Percentiles rank a stretch among this genome's conserved stretches.
phyloP scores from a whole-genome alignment of 2,888 invertebrate species.

The Leptinotarsa peninsularis region DNA sequence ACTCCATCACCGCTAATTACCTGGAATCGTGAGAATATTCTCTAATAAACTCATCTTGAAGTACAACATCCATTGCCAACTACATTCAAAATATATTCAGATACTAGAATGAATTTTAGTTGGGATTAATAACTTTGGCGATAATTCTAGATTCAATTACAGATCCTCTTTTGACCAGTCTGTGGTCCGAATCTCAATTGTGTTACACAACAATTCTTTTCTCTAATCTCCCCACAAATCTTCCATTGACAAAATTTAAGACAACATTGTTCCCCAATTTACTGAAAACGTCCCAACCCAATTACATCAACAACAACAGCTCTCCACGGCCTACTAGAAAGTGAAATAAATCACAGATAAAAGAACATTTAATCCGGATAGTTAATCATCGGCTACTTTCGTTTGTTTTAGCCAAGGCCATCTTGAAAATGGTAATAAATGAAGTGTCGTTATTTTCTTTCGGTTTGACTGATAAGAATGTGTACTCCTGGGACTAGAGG shows the following conservation, averaged over 20 bases:
- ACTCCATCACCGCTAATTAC: too few relatives aligned
- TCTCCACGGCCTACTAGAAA: constrained; percentile 39
- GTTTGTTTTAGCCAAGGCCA: constrained; percentile 37
- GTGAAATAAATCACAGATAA: constrained; percentile 43
- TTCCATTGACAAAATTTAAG: constrained; percentile 32
- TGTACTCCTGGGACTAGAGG: constrained; percentile 35
- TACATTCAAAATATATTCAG: too few relatives aligned
- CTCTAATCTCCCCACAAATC: constrained; percentile 32
- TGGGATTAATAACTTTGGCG: too few relatives aligned
- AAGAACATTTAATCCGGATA: constrained; percentile 38
- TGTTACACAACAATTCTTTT: constrained; percentile 12
- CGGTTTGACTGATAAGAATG: constrained; percentile 39
- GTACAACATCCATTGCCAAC: too few relatives aligned
- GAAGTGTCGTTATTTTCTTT: constrained; percentile 42
- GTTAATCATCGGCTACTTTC: constrained; percentile 40
- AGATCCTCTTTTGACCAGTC: not conserved
- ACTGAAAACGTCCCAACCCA: constrained; percentile 29
- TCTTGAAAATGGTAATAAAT: constrained; percentile 44
- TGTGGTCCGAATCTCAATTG: not conserved
- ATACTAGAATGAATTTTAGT: too few relatives aligned
- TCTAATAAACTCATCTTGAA: too few relatives aligned
- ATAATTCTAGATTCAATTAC: too few relatives aligned
- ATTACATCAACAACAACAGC: constrained; percentile 33
- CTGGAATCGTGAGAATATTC: too few relatives aligned
- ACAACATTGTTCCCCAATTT: constrained; percentile 29